phyloP scores from a whole-genome alignment of 2,888 invertebrate species.

The Clanis bilineata region DNA sequence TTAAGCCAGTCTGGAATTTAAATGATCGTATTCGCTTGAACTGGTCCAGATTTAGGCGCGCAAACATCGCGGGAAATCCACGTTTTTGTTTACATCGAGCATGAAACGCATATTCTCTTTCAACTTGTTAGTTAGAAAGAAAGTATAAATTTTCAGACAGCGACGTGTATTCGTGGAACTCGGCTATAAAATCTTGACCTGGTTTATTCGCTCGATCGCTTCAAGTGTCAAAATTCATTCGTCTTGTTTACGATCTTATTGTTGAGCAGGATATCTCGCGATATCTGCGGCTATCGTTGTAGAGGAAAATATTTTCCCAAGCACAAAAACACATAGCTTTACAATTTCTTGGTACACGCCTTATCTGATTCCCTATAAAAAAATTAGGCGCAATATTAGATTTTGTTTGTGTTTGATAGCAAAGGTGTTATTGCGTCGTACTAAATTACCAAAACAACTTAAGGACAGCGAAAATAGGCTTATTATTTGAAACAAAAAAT shows the following conservation, averaged over 20 bases:
- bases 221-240: constrained; percentile 16
- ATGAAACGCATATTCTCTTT: constrained; percentile 38
- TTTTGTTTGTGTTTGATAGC: neutral
- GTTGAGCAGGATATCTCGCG: neutral
- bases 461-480: no score
- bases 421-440: neutral
- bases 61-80: constrained; percentile 34
- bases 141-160: constrained; percentile 33
- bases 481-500: no score
- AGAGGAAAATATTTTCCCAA: constrained; percentile 1
- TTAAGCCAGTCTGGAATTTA: constrained; percentile 4
- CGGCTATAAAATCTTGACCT: constrained; percentile 33
- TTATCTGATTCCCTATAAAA: neutral
- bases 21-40: constrained; percentile 13
- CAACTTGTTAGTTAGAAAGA: constrained; percentile 30
- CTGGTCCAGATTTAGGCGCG: constrained; percentile 16
- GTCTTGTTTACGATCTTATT: constrained; percentile 10
- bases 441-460: no score
- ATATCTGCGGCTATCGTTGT: neutral
- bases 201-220: constrained; percentile 8
- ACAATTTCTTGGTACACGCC: neutral
- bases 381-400: neutral
- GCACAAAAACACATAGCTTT: neutral
- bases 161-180: constrained; percentile 30
- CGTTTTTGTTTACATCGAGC: constrained; percentile 41